Conservation (phyloP, 2,113 vertebrate genomes). For the Tupaia tana region DNA sequence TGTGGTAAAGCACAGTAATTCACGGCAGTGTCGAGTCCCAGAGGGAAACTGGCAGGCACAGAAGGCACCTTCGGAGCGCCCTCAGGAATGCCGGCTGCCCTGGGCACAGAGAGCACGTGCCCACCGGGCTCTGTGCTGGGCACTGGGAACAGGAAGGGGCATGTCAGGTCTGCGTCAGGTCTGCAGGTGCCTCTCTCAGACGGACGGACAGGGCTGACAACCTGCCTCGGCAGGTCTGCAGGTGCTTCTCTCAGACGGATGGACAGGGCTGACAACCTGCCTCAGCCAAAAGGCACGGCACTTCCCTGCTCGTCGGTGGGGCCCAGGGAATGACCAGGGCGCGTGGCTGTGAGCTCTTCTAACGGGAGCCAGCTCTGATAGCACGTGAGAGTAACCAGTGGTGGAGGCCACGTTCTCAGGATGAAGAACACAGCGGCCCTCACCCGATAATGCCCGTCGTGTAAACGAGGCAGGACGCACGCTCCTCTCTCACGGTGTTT, state of each 20-base stretch:
- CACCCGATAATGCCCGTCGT: no score
- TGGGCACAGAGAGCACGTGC: no score
- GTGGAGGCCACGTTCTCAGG: no score
- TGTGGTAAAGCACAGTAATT: not conserved
- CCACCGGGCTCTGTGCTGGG: not conserved
- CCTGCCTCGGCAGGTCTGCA: not conserved
- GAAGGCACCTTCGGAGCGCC: not conserved
- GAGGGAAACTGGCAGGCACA: not conserved
- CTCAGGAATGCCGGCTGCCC: no score
- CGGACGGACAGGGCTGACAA: conserved; percentile 3
- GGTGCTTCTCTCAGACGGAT: not conserved
- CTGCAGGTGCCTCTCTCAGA: not conserved
- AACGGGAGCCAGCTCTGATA: not conserved
- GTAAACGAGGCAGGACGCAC: no score
- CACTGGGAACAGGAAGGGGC: no score
- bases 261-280: conserved; percentile 12
- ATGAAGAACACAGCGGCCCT: no score
- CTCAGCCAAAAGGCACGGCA: not conserved
- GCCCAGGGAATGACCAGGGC: not conserved
- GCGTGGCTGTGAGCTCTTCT: not conserved
- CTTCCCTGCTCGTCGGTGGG: not conserved
- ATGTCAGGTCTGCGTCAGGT: not conserved
- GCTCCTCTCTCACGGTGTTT: no score
- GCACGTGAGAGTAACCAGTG: no score
- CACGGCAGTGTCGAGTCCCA: not conserved